These are phyloP conservation scores for Hemithea aestivaria DNA, from an alignment of 2,888 invertebrate genomes.

Conservation along the genomic window DNA sequence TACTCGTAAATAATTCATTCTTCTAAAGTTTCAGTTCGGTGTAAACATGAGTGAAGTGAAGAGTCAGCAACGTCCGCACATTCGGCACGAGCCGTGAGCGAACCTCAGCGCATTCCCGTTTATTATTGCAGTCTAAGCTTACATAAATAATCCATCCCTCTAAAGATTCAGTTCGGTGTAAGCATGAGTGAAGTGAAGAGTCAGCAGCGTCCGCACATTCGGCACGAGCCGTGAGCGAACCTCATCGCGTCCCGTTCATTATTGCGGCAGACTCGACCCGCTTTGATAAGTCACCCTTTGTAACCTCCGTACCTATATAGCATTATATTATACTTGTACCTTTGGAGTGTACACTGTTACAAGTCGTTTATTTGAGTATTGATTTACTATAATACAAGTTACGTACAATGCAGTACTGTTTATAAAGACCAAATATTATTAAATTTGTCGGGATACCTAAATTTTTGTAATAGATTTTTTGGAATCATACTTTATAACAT, in stretches of 20 bases:
- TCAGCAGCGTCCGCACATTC: constrained; percentile 12
- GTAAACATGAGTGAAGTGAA: constrained; percentile 4
- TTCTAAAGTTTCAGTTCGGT: too few relatives aligned
- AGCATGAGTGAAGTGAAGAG: constrained; percentile 5
- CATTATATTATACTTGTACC: constrained; percentile 4
- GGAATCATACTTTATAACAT: too few relatives aligned
- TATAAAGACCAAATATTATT: too few relatives aligned
- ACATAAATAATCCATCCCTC: too few relatives aligned
- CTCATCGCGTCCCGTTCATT: constrained; percentile 21
- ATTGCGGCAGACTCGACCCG: constrained; percentile 17
- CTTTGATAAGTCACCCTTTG: constrained; percentile 23
- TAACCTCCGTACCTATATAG: constrained; percentile 5
- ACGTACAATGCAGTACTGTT: too few relatives aligned
- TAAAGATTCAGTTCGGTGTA: constrained; percentile 7
- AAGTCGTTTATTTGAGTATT: too few relatives aligned
- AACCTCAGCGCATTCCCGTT: constrained; percentile 17
- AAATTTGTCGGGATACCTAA: too few relatives aligned
- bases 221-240: constrained; percentile 13
- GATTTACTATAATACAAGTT: too few relatives aligned
- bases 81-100: constrained; percentile 14
- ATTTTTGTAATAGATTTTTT: too few relatives aligned
- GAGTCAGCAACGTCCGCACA: constrained; percentile 12
- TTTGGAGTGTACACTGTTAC: too few relatives aligned
- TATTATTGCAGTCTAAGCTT: constrained; percentile 23
- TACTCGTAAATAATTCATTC: too few relatives aligned